Evolutionary conservation across 1,140 invertebrate species (phyloP).

Genomic region (Stegodyphus mimosarum): DNA sequence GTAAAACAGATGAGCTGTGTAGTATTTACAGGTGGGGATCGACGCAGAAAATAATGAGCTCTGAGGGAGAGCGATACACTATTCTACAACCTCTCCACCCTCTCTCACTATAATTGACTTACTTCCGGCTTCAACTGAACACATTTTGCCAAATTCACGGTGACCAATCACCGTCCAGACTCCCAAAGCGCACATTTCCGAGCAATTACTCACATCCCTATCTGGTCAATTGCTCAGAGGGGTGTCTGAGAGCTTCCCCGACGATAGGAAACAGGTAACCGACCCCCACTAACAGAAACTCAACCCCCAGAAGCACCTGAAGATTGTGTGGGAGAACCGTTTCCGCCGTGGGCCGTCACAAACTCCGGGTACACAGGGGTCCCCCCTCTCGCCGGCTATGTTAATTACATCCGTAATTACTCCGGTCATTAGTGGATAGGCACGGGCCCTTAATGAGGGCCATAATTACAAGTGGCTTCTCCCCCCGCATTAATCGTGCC

Average conservation of each 20-base stretch:
- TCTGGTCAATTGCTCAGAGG: background rate
- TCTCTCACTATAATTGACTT: background rate
- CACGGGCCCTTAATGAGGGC: conserved; percentile 52
- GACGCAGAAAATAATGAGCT: no score
- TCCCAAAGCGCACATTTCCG: background rate
- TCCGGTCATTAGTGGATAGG: conserved; percentile 58
- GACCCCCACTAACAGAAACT: background rate
- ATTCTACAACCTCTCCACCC: no score
- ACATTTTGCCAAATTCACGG: background rate
- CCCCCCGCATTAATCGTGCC: conserved; percentile 54
- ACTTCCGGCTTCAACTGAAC: background rate
- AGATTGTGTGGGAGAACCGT: background rate
- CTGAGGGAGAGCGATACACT: no score
- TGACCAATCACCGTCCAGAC: conserved; percentile 1
- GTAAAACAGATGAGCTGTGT: no score
- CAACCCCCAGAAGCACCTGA: background rate
- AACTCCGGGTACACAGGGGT: background rate
- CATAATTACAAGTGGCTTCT: conserved; percentile 61
- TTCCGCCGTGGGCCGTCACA: background rate
- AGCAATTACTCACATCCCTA: conserved; percentile 23
- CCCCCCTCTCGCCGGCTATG: conserved; percentile 9
- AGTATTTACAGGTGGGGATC: no score
- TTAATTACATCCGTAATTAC: conserved; percentile 62
- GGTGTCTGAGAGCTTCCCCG: conserved; percentile 9
- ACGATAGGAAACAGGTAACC: conserved; percentile 31